Evolutionary conservation across 2,888 invertebrate species (phyloP).

Genomic region (Thymelicus acteon): DNA sequence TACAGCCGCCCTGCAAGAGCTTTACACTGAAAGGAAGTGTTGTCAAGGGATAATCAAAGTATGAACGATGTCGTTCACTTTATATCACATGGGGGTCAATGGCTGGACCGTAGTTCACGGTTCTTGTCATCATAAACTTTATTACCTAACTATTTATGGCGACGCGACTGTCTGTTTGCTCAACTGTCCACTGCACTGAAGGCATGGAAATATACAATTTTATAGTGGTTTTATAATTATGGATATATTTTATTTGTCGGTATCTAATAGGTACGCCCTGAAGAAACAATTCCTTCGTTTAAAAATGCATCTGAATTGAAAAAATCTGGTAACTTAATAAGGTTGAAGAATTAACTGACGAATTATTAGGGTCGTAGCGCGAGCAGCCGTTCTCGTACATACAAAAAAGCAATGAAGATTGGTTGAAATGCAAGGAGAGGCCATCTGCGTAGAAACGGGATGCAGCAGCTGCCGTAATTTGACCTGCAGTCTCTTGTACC

Average conservation of each 20-base stretch:
- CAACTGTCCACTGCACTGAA: background rate
- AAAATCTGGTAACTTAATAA: no score
- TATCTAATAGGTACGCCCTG: no score
- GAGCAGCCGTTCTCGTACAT: background rate
- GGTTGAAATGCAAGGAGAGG: constrained; percentile 43
- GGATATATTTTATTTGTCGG: no score
- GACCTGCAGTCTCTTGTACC: constrained; percentile 46
- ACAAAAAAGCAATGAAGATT: constrained; percentile 34
- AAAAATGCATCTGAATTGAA: no score
- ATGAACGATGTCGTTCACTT: constrained; percentile 77
- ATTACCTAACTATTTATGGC: constrained; percentile 26
- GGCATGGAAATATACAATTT: no score
- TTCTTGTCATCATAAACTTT: constrained; percentile 48
- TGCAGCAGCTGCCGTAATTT: constrained; percentile 43
- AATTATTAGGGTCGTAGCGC: background rate
- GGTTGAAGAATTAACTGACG: no score
- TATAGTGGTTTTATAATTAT: no score
- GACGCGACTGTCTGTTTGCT: background rate
- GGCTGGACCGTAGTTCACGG: constrained; percentile 66
- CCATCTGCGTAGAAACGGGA: constrained; percentile 44
- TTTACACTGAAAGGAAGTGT: constrained; percentile 66
- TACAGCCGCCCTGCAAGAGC: constrained; percentile 38
- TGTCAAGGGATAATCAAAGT: constrained; percentile 75
- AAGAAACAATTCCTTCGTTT: no score
- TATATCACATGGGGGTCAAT: constrained; percentile 68